Percentiles rank a stretch among this genome's conserved stretches.
Conservation (phyloP, 1,140 invertebrate genomes). For the Aplysia californica region DNA sequence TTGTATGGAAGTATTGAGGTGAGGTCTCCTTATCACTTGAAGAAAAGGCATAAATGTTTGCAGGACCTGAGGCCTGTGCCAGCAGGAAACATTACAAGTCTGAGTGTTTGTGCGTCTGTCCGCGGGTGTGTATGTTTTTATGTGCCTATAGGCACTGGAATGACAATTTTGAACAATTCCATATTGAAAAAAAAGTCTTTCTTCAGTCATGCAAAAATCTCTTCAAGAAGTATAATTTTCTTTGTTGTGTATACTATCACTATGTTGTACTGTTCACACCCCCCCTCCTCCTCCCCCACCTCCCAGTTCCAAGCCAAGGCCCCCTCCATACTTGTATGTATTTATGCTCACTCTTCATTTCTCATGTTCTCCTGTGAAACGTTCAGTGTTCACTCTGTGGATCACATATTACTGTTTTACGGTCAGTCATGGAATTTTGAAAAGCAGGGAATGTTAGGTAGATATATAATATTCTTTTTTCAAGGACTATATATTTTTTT, state of each 20-base stretch:
- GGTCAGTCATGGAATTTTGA: too few species aligned
- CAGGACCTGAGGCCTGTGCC: neutral
- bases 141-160: neutral
- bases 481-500: neutral
- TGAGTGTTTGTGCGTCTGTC: neutral
- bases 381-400: neutral
- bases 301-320: neutral
- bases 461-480: neutral
- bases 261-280: constrained; percentile 18
- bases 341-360: neutral
- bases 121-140: neutral
- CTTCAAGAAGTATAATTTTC: neutral
- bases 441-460: too few species aligned
- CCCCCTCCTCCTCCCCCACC: neutral
- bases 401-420: too few species aligned
- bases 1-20: too few species aligned
- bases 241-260: neutral
- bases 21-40: too few species aligned
- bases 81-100: neutral
- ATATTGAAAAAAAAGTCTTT: constrained; percentile 12
- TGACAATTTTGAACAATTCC: constrained; percentile 9
- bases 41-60: neutral
- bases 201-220: constrained; percentile 14
- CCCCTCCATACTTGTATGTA: constrained; percentile 8
- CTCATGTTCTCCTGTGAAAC: constrained; percentile 24